Percentiles rank a stretch among this genome's conserved stretches.
Conservation (phyloP, 2,888 invertebrate species). For the Megaustenia siamemsis region DNA sequence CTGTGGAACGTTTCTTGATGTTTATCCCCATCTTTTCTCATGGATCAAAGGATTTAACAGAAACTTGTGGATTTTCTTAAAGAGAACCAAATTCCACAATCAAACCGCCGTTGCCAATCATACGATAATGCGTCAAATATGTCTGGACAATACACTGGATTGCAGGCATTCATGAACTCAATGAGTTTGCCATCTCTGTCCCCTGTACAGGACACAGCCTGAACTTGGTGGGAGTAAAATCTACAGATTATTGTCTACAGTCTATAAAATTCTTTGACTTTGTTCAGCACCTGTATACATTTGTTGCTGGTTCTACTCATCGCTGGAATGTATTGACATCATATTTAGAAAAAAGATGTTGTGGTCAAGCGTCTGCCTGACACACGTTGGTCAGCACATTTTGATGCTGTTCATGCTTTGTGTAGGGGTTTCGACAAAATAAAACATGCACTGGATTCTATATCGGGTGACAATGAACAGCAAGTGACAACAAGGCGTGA, state of each 20-base stretch:
- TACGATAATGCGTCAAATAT: slow-evolving; percentile 28
- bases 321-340: too few relatives aligned
- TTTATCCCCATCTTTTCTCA: slow-evolving; percentile 25
- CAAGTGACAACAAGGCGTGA: too few relatives aligned
- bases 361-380: background rate
- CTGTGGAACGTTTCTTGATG: slow-evolving; percentile 21
- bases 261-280: background rate
- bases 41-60: background rate
- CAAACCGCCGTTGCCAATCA: slow-evolving; percentile 10
- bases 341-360: background rate
- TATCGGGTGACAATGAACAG: too few relatives aligned
- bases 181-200: background rate
- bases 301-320: background rate
- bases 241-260: background rate
- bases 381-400: background rate
- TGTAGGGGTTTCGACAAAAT: too few relatives aligned
- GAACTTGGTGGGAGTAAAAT: background rate
- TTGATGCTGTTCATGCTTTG: background rate
- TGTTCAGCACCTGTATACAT: background rate
- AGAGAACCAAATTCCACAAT: background rate
- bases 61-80: too few relatives aligned
- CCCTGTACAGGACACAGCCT: background rate
- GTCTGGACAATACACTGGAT: slow-evolving; percentile 17
- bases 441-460: too few relatives aligned
- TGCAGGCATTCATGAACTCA: background rate